Base-by-base conservation (phyloP, 2,797 vertebrate species). In the Acanthurus lineatus region DNA sequence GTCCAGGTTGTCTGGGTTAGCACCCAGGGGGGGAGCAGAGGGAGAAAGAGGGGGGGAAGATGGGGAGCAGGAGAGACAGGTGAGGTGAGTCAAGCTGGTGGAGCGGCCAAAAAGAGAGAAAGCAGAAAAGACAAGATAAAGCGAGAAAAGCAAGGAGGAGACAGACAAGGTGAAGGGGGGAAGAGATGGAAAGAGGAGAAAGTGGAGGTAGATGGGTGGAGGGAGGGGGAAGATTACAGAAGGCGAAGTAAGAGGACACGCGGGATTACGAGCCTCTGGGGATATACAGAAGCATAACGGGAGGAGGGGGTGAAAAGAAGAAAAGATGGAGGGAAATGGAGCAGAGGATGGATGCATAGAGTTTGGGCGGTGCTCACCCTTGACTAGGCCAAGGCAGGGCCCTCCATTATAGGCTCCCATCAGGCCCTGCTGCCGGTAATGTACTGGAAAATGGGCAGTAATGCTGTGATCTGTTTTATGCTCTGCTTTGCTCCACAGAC, bases 391-490 rank as follows among this genome's bases (percentile, higher is more conserved):
- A 73, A 90, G 86, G 87, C 91, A 87, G 79, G 86, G 59, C 68
- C 83, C 81, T 91, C 93, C 86, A 93, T 94, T 92, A 93, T 77
- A 73, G 69, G 81, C 71, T 89, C 86, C 90, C 93, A 93, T 93
- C 89, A 92, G 90, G 86, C 82, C 81, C 74, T 85, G 91, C 89
- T 89, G 88, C 85, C 48, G 84, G 86, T 93, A 94, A 94, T 94
- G 92, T 94, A 87, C 79, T 90, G 91, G 91, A 92, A 94, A 92
- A 94, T 93, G 90, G 87, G 92, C 82, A 90, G 91, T 86, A 93
- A 86, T 69, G 35, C 85, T 87, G 84, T 87, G 85, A 91, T 94
- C 90, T 92, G 86, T 93, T 93, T 92, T 91, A 89, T 86, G 90
- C 89, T 83, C 84, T 81, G 72, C 73, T 84, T 44, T 60, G 77